Evolutionary conservation across 2,113 vertebrate genomes (phyloP).

Genomic region (Microcebus ravelobensis): DNA sequence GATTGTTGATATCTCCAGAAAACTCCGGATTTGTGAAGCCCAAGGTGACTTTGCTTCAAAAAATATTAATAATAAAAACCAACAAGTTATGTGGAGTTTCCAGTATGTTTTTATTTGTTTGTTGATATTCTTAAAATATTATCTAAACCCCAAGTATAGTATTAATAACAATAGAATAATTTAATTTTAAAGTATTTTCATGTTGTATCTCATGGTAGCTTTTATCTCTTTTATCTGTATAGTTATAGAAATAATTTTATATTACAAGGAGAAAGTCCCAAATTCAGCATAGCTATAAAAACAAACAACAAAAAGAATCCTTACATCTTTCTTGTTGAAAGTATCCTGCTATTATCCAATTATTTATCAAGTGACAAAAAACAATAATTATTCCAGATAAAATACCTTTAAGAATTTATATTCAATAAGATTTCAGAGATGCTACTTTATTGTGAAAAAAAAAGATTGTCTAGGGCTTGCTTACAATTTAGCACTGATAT

Average conservation of each 20-base stretch:
- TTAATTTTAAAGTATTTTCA: neutral
- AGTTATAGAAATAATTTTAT: neutral
- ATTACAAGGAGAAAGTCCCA: neutral
- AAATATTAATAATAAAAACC: neutral
- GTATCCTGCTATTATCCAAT: neutral
- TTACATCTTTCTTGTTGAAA: neutral
- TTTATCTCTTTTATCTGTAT: neutral
- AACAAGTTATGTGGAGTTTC: neutral
- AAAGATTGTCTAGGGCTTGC: neutral
- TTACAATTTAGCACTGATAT: neutral
- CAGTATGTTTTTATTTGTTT: neutral
- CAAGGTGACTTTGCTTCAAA: neutral
- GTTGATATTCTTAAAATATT: neutral
- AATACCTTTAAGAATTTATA: neutral
- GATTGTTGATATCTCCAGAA: neutral
- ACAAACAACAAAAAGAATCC: neutral
- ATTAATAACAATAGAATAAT: neutral
- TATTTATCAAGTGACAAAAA: neutral
- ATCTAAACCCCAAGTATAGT: neutral
- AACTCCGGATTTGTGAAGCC: neutral
- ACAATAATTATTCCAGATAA: neutral
- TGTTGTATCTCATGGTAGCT: neutral
- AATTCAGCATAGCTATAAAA: neutral
- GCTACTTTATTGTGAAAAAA: neutral
- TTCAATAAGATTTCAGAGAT: neutral